These are phyloP conservation scores for Argyra leucocephala DNA, from an alignment of 2,888 invertebrate species.

Conservation along the genomic window DNA sequence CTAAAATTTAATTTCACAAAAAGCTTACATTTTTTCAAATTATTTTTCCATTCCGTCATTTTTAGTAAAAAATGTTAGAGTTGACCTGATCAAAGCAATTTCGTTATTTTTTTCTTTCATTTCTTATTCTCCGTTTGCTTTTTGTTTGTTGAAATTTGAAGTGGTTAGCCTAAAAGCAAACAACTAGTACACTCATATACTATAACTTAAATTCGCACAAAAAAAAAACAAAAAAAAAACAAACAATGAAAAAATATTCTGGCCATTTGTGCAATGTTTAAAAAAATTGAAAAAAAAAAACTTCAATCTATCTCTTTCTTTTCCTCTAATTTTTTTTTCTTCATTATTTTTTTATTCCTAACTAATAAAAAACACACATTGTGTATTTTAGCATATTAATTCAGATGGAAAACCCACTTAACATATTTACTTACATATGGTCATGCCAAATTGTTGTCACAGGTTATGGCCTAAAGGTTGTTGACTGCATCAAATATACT, in stretches of 20 bases:
- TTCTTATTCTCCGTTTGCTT: not conserved
- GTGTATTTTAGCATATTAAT: slow-evolving; percentile 6
- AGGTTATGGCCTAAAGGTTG: slow-evolving; percentile 11
- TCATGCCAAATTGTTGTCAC: slow-evolving; percentile 10
- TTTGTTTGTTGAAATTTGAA: not conserved
- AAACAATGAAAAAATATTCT: not conserved
- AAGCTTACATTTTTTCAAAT: too few relatives aligned
- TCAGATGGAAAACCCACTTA: slow-evolving; percentile 3
- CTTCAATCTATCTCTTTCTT: not conserved
- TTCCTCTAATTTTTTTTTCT: not conserved
- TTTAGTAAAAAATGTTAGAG: too few relatives aligned
- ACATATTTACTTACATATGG: slow-evolving; percentile 6
- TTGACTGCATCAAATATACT: slow-evolving; percentile 7
- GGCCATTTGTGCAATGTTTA: not conserved
- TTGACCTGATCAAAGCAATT: too few relatives aligned
- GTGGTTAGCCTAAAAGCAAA: slow-evolving; percentile 4
- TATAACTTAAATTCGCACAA: not conserved
- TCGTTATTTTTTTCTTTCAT: not conserved
- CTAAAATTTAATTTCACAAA: too few relatives aligned
- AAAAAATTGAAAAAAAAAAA: not conserved
- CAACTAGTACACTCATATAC: not conserved
- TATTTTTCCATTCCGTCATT: too few relatives aligned
- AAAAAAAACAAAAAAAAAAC: not conserved
- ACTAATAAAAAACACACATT: not conserved
- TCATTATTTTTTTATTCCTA: not conserved